phyloP scores from a whole-genome alignment of 2,113 vertebrate species.

The Nipponia nippon region DNA sequence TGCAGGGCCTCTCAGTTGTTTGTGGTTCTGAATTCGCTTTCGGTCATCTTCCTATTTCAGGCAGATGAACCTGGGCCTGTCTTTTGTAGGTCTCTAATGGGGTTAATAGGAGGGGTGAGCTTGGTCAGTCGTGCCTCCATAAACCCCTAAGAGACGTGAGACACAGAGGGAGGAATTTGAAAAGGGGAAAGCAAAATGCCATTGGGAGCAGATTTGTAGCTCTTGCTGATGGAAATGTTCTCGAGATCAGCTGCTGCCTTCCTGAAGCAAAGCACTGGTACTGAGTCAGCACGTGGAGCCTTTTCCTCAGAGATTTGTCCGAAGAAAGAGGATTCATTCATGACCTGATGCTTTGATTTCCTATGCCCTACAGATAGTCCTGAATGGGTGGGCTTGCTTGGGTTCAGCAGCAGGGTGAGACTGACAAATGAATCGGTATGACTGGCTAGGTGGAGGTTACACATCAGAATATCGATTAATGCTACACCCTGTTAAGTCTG shows the following conservation, averaged over 20 bases:
- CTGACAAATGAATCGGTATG: rapidly evolving
- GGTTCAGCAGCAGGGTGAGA: background rate
- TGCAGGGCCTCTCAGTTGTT: background rate
- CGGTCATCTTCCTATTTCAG: background rate
- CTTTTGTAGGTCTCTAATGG: background rate
- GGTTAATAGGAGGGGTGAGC: background rate
- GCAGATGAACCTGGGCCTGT: background rate
- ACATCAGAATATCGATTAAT: background rate
- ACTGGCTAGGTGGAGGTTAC: background rate
- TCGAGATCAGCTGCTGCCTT: background rate
- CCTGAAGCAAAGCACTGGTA: background rate
- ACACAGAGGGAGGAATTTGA: background rate
- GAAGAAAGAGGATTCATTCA: background rate
- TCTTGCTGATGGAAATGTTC: background rate
- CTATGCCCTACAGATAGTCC: background rate
- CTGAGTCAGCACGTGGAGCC: rapidly evolving
- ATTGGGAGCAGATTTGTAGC: background rate
- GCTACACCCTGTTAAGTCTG: background rate
- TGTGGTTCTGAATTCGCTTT: slow-evolving; percentile 8
- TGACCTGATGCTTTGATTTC: background rate
- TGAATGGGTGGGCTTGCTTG: background rate
- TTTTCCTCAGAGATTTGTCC: background rate
- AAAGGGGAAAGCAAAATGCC: background rate
- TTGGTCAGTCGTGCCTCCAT: background rate
- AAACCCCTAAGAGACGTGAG: background rate